Evolutionary conservation across 1,140 invertebrate species (phyloP).

Genomic region (Agraylea sexmaculata): DNA sequence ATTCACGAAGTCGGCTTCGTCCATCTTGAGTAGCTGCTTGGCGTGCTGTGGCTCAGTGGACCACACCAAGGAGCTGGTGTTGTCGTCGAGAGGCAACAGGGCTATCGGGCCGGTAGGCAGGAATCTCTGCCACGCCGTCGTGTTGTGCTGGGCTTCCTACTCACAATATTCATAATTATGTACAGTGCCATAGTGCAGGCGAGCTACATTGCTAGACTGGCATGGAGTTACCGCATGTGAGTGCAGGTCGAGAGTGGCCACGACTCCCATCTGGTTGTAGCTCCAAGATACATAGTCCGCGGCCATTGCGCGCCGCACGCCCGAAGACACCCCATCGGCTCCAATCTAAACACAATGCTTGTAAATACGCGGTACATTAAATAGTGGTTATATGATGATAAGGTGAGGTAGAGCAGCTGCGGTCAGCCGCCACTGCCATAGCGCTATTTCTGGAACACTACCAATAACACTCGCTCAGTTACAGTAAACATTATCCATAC

Average conservation of each 20-base stretch:
- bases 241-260: constrained; percentile 80
- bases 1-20: constrained; percentile 76
- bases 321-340: constrained; percentile 85
- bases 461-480: too few species aligned
- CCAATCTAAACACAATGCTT: constrained; percentile 57
- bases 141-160: too few species aligned
- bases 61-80: constrained; percentile 85
- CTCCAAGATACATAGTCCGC: constrained; percentile 67
- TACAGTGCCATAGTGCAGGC: too few species aligned
- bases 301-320: constrained; percentile 68
- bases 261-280: constrained; percentile 83
- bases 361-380: not conserved
- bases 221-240: too few species aligned
- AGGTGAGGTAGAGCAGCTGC: constrained; percentile 2
- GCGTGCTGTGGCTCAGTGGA: constrained; percentile 65
- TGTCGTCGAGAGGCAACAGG: constrained; percentile 70
- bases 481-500: too few species aligned
- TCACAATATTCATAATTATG: too few species aligned
- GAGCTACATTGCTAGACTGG: too few species aligned
- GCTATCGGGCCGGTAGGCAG: constrained; percentile 84
- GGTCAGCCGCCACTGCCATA: too few species aligned
- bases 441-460: not conserved
- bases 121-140: constrained; percentile 92
- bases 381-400: constrained; percentile 4
- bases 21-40: constrained; percentile 54